phyloP scores from a whole-genome alignment of 2,888 invertebrate species.

The Tetranychus truncatus region DNA sequence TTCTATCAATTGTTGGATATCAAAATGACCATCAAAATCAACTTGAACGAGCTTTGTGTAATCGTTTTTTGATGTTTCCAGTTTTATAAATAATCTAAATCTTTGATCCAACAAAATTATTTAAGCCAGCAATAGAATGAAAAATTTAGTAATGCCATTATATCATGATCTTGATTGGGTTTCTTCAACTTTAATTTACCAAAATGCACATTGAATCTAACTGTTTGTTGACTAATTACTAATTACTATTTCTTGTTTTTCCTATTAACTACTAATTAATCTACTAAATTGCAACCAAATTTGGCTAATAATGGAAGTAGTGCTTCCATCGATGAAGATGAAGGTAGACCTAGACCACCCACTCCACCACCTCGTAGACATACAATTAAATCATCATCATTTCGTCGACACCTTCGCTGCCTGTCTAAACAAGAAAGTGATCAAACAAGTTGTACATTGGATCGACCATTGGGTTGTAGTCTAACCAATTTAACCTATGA shows the following conservation, averaged over 20 bases:
- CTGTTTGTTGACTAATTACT: too few relatives aligned
- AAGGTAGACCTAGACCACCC: slow-evolving; percentile 36
- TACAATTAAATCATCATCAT: slow-evolving; percentile 29
- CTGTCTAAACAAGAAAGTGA: slow-evolving; percentile 35
- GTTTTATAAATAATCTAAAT: too few relatives aligned
- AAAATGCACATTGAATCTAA: too few relatives aligned
- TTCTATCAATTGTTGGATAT: too few relatives aligned
- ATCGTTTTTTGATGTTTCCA: too few relatives aligned
- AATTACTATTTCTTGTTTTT: not conserved
- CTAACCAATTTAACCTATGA: not conserved
- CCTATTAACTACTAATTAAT: slow-evolving; percentile 7
- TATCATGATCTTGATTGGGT: too few relatives aligned
- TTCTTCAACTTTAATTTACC: too few relatives aligned
- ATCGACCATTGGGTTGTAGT: not conserved
- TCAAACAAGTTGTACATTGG: slow-evolving; percentile 35
- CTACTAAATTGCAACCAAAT: not conserved
- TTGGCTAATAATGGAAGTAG: slow-evolving; percentile 14
- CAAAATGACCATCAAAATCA: too few relatives aligned
- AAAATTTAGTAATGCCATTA: too few relatives aligned
- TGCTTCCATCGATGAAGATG: slow-evolving; percentile 34
- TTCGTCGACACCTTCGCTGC: slow-evolving; percentile 31
- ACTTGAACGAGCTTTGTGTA: too few relatives aligned
- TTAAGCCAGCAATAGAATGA: too few relatives aligned
- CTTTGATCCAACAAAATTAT: too few relatives aligned
- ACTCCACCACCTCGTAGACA: slow-evolving; percentile 31